Evolutionary conservation across 64 coral and sea anemone species (phyloP).

Genomic region (Platygyra sinensis): DNA sequence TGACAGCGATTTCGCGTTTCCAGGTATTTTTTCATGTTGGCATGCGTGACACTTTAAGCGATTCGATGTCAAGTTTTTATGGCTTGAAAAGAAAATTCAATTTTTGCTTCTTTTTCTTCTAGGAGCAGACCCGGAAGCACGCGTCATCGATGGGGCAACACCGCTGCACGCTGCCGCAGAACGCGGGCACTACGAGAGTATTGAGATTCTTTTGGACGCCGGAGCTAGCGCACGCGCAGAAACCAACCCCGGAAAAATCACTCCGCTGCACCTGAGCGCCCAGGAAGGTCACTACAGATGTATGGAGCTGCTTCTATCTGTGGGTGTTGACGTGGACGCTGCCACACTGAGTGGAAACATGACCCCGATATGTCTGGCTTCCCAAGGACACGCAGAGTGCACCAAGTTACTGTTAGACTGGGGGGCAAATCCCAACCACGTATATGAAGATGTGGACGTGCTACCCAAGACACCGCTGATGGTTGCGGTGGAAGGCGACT

Average conservation of each 20-base stretch:
- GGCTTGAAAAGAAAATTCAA: neutral
- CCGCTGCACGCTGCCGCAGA: constrained; percentile 76
- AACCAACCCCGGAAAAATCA: constrained; percentile 54
- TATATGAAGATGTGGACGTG: constrained; percentile 57
- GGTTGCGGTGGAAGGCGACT: constrained; percentile 64
- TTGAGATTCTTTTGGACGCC: constrained; percentile 58
- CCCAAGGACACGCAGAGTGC: constrained; percentile 58
- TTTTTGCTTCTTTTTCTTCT: neutral
- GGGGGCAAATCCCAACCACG: constrained; percentile 69
- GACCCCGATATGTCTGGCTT: constrained; percentile 75
- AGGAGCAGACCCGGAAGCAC: constrained; percentile 45
- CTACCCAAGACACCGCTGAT: constrained; percentile 78
- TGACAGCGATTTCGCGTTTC: neutral
- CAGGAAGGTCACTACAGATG: constrained; percentile 65
- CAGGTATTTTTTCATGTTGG: neutral
- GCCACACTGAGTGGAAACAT: constrained; percentile 28
- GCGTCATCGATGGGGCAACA: constrained; percentile 63
- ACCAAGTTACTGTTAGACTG: constrained; percentile 61
- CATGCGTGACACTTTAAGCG: neutral
- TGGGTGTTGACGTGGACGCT: constrained; percentile 38
- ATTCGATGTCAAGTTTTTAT: neutral
- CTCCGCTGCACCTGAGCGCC: constrained; percentile 60
- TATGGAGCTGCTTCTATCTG: constrained; percentile 44
- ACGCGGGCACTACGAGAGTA: constrained; percentile 48
- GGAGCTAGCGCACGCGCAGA: constrained; percentile 46